Evolutionary conservation across 2,888 invertebrate genomes (phyloP), one percentile per base, ranked within the genome.

Genomic region (Drosophila putrida): DNA sequence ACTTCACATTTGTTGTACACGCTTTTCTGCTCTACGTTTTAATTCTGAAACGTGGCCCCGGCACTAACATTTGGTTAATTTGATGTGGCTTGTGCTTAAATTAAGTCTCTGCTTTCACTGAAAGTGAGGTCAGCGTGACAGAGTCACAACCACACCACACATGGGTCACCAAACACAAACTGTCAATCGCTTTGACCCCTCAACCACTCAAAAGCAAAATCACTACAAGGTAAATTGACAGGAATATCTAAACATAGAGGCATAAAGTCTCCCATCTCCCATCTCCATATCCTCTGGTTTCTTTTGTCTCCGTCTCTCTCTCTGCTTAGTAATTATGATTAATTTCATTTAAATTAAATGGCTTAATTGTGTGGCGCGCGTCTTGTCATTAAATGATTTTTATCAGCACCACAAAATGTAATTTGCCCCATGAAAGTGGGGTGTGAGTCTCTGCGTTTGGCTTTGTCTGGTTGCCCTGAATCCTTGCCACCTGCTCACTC

Each of bases 381-480:
- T 82, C 78, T 80, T 90, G 83, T 88, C 90, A 90, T 86, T 90
- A 86, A 89, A 86, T 86, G 89, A 86, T 86, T 90, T 88, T 88
- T 90, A 90, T 86, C 85, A 88, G 70, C 71, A 39, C 68, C 58
- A 73, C 68, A 72, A 86, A 86, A 82, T 72, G 71, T 66, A 80
- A 74, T 76, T 88, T 71, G 47, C 67, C 53, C 39, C 63, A 47
- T 50, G 55, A 50, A 57, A 27, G n/a, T 57, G 46, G 35, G 46
- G 35, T 15, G 11, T 9, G 41, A 31, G 47, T 10, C 25, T 15
- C 25, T 20, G 8, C n/a, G n/a, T n/a, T 27, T 6, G 36, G 51
- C 49, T 53, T 75, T 75, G 79, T 78, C 63, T 53, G 38, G 51
- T n/a, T 61, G 38, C 49, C 31, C 49, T 39, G 28, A 39, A 15